Evolutionary conservation across 2,888 invertebrate genomes (phyloP).

Genomic region (Andrena hattorfiana): DNA sequence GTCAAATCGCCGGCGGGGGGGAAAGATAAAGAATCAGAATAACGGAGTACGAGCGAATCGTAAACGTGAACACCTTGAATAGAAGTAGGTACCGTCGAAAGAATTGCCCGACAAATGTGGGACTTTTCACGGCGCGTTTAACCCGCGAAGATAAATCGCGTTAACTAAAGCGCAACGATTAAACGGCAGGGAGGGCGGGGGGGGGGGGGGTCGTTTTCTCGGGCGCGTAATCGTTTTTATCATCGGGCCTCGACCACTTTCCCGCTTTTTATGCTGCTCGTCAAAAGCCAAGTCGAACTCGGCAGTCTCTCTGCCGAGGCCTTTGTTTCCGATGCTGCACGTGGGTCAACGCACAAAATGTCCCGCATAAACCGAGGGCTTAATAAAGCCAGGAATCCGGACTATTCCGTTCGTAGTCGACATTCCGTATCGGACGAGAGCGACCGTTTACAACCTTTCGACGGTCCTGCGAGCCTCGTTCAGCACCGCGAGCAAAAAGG

Average conservation of each 20-base stretch:
- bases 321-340: constrained; percentile 66
- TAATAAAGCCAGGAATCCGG: constrained; percentile 76
- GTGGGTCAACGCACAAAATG: constrained; percentile 63
- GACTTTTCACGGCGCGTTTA: constrained; percentile 19
- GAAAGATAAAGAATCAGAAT: background rate
- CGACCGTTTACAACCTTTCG: constrained; percentile 72
- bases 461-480: constrained; percentile 54
- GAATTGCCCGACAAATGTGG: constrained; percentile 6
- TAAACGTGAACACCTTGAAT: background rate
- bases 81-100: background rate
- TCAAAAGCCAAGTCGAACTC: constrained; percentile 62
- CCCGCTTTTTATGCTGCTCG: constrained; percentile 61
- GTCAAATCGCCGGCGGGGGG: constrained; percentile 1
- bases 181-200: constrained; percentile 42
- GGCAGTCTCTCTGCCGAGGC: constrained; percentile 15
- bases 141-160: constrained; percentile 18
- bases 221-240: constrained; percentile 56
- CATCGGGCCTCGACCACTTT: constrained; percentile 37
- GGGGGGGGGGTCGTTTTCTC: constrained; percentile 30
- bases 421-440: constrained; percentile 75
- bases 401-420: constrained; percentile 72
- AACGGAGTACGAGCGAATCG: background rate
- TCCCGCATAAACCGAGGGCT: constrained; percentile 71
- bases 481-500: constrained; percentile 16
- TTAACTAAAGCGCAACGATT: constrained; percentile 55